Evolutionary conservation across 2,113 vertebrate species (phyloP).

Genomic region (Henicopernis longicauda): DNA sequence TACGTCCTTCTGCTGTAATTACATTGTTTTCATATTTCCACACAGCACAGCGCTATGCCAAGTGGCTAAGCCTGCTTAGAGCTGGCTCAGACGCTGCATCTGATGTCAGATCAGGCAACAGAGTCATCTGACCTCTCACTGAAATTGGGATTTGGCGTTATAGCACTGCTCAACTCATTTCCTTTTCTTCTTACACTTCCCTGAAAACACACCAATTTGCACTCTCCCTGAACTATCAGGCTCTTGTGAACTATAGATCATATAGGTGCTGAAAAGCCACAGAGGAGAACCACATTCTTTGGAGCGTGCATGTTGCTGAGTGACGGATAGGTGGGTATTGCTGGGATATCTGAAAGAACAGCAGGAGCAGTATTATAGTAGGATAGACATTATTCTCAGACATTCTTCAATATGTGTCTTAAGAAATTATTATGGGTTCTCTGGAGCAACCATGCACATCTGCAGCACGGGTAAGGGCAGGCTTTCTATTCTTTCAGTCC

Average conservation of each 20-base stretch:
- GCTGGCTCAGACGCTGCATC: background rate
- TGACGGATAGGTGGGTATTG: background rate
- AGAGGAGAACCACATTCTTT: background rate
- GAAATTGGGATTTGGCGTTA: background rate
- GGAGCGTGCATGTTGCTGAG: background rate
- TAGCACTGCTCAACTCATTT: background rate
- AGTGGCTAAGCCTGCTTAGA: conserved; percentile 6
- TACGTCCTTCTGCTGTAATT: conserved; percentile 35
- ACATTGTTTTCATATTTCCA: conserved; percentile 34
- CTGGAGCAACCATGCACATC: background rate
- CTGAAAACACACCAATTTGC: background rate
- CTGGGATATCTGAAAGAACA: background rate
- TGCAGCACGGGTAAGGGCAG: background rate
- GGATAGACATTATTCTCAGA: background rate
- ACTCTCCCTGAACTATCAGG: background rate
- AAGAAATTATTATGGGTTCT: background rate
- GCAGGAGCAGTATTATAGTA: background rate
- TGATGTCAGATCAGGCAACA: background rate
- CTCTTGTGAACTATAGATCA: background rate
- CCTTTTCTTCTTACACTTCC: background rate
- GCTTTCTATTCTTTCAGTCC: background rate
- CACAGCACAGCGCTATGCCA: background rate
- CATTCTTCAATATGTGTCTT: background rate
- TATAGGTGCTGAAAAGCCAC: background rate
- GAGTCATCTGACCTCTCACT: background rate